Evolutionary conservation across 2,888 invertebrate genomes (phyloP).

Genomic region (Busseola fusca): DNA sequence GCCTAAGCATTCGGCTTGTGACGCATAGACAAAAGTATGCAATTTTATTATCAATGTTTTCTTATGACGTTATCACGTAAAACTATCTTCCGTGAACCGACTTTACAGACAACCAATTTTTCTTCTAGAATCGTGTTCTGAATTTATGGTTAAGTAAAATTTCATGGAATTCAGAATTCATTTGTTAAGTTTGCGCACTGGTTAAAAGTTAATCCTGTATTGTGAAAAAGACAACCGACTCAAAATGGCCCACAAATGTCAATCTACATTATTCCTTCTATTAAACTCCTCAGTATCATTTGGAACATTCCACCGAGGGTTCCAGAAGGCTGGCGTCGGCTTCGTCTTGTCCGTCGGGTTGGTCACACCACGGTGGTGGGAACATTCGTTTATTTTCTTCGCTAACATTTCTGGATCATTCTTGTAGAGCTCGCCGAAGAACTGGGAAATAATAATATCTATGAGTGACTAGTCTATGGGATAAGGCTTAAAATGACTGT

Average conservation of each 20-base stretch:
- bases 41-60: no score
- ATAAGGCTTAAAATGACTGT: no score
- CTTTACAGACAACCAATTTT: no score
- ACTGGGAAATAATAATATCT: constrained; percentile 67
- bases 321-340: constrained; percentile 84
- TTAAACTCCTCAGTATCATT: constrained; percentile 84
- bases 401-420: constrained; percentile 78
- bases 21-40: no score
- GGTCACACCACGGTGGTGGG: constrained; percentile 79
- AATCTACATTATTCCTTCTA: constrained; percentile 75
- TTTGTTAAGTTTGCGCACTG: no score
- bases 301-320: constrained; percentile 83
- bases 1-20: no score
- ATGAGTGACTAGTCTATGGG: not conserved
- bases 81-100: no score
- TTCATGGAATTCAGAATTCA: no score
- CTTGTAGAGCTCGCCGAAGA: constrained; percentile 80
- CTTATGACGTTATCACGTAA: no score
- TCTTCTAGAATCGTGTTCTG: no score
- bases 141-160: no score
- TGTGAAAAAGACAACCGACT: not conserved
- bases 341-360: constrained; percentile 77
- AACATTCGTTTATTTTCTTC: constrained; percentile 80
- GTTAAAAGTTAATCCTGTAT: no score
- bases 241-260: constrained; percentile 26